Conservation (phyloP, 2,797 vertebrate species). For the Acanthiza pusilla region DNA sequence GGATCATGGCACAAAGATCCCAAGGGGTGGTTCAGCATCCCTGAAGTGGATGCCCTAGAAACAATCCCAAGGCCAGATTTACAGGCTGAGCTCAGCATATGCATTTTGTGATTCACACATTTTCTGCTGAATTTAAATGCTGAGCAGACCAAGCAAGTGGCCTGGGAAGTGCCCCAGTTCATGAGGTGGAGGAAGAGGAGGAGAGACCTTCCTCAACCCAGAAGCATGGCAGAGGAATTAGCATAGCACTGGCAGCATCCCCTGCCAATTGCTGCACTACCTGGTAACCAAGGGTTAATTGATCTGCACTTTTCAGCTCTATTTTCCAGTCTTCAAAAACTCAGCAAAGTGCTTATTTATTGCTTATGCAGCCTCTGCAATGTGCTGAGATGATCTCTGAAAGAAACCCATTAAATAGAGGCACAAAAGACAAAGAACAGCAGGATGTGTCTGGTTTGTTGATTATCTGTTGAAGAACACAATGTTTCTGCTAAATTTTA, state of each 20-base stretch:
- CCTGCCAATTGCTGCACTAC: not conserved
- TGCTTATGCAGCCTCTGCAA: not conserved
- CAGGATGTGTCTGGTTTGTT: not conserved
- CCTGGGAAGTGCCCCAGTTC: not conserved
- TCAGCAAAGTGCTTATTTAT: not conserved
- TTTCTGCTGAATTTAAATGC: not conserved
- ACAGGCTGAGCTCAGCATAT: not conserved
- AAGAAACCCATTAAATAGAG: not conserved
- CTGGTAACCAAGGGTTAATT: not conserved
- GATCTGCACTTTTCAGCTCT: not conserved
- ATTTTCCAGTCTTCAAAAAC: not conserved
- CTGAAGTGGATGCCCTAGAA: not conserved
- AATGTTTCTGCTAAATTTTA: not conserved
- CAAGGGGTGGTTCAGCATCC: not conserved
- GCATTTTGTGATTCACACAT: not conserved
- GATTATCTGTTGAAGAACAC: not conserved
- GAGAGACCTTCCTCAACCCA: not conserved
- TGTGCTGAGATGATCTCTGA: not conserved
- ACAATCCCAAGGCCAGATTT: not conserved
- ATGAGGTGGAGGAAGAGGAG: fast-evolving
- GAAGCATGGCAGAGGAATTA: not conserved
- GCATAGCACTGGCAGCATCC: fast-evolving
- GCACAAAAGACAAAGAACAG: not conserved
- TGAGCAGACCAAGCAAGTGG: not conserved
- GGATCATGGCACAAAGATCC: not conserved